Base-by-base conservation (phyloP, 2,888 invertebrate genomes). In the Philonicus albiceps region DNA sequence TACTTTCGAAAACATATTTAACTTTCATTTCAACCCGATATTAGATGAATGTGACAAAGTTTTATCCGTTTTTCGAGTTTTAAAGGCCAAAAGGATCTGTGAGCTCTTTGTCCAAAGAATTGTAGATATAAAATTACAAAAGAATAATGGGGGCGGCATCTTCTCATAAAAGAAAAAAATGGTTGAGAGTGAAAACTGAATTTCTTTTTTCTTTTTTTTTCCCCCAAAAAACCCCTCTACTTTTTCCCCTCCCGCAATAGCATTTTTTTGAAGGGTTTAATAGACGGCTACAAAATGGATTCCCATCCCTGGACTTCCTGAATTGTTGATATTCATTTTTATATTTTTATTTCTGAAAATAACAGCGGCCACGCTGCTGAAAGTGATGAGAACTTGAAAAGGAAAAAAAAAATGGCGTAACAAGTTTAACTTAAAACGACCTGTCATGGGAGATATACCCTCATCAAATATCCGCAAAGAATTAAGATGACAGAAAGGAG, bases 381-480 rank as follows among this genome's bases (percentile, higher is more conserved):
- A 64, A 53, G 80, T 80, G 80, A 80, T 49, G 80, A 80, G 49
- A 80, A 53, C 49, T 53, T 43, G 19, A 37, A 43, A 76, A 22
- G 53, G n/a, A n/a, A 27, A 31, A 49, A 80, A 78, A 80, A 53
- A 53, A 40, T 34, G 76, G 40, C 49, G 80, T 80, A 53, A 53
- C 80, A 80, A 80, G 49, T 80, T 80, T 80, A 27, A 49, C 53
- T 49, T 80, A 80, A 80, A 80, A 80, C 80, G 80, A 80, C 80
- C 80, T 80, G 80, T 80, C 80, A 80, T 27, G 43, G 53, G 37
- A 80, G 80, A 80, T 80, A 53, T 53, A 80, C 80, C 80, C 80
- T 80, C 53, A 80, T 80, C 80, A 80, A 80, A 80, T 80, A 53
- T 22, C 49, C 49, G 27, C 49, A 49, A 80, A 49, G 80, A 80